Conservation (phyloP, 2,113 vertebrate genomes). For the Fregetta grallaria region DNA sequence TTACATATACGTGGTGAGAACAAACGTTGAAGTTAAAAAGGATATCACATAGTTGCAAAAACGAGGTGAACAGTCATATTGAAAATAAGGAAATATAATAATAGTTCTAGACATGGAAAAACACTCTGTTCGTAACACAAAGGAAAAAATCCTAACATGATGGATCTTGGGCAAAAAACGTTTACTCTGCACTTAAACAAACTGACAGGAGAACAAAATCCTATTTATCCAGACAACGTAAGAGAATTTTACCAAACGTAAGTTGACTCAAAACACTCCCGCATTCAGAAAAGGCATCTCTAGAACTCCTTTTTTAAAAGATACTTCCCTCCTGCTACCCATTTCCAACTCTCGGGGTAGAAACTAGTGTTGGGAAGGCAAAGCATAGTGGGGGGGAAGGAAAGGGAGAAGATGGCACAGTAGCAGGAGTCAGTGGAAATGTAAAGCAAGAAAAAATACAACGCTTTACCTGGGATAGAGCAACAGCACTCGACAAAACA, state of each 20-base stretch:
- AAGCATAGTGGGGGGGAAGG: not conserved
- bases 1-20: not conserved
- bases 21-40: not conserved
- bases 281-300: not conserved
- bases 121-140: not conserved
- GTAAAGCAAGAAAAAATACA: not conserved
- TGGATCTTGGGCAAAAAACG: not conserved
- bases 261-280: too few relatives aligned
- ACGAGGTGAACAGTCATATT: rapidly evolving
- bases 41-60: not conserved
- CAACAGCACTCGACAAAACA: not conserved
- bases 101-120: not conserved
- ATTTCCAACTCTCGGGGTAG: not conserved
- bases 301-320: not conserved
- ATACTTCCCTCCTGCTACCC: not conserved
- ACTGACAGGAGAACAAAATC: not conserved
- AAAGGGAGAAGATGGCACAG: not conserved
- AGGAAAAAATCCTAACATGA: not conserved
- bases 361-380: not conserved
- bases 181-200: not conserved
- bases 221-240: not conserved
- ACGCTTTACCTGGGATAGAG: not conserved
- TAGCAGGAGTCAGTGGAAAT: not conserved
- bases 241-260: not conserved
- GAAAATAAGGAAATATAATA: not conserved